Percentiles rank a stretch among this genome's conserved stretches.
Conservation (phyloP, 2,888 invertebrate genomes). For the Arrhopalites spinosus region DNA sequence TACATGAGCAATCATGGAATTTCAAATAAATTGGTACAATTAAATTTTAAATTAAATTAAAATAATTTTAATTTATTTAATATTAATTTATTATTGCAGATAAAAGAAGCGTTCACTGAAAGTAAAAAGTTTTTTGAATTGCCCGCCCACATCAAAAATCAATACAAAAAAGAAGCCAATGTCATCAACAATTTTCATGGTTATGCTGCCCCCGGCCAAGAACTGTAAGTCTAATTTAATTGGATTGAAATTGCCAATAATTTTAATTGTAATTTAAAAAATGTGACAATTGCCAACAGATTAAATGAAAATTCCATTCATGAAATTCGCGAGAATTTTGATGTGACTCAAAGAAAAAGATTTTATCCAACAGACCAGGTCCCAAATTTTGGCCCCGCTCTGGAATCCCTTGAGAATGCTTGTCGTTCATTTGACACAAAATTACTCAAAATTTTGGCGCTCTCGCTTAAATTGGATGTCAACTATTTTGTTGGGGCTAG, state of each 20-base stretch:
- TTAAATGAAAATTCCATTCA: background rate
- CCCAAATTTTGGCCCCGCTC: background rate
- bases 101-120: background rate
- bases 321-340: background rate
- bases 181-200: background rate
- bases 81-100: background rate
- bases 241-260: too few relatives aligned
- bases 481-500: background rate
- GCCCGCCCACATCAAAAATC: background rate
- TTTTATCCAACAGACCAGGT: constrained; percentile 1
- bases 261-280: background rate
- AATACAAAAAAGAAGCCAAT: background rate
- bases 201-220: background rate
- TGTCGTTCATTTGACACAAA: background rate
- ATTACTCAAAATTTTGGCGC: background rate
- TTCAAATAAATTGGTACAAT: background rate
- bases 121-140: constrained; percentile 5
- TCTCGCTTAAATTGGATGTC: background rate
- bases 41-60: too few relatives aligned
- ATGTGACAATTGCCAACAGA: background rate
- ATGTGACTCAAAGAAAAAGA: background rate
- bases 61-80: too few relatives aligned
- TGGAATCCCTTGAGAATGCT: background rate
- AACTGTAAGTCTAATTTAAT: background rate
- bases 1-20: background rate